A percentile compares a stretch with the other conserved stretches of the same genome.
phyloP scores from a whole-genome alignment of 1,140 invertebrate species.

The Argopecten irradians region DNA sequence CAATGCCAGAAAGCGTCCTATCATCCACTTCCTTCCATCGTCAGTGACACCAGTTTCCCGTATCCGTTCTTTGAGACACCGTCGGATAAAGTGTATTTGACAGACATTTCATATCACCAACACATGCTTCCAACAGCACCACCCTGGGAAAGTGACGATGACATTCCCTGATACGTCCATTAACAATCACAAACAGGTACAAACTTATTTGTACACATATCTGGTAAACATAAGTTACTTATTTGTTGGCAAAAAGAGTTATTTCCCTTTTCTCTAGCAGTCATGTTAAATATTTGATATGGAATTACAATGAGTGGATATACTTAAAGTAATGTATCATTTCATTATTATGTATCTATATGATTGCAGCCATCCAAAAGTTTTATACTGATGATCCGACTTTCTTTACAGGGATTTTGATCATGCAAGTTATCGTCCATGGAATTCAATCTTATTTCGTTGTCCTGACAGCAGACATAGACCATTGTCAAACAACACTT shows the following conservation, averaged over 20 bases:
- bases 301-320: too few relatives aligned
- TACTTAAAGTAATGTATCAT: too few relatives aligned
- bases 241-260: too few relatives aligned
- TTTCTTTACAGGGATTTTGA: not conserved
- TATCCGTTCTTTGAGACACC: slow-evolving; percentile 67
- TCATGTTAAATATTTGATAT: too few relatives aligned
- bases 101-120: slow-evolving; percentile 63
- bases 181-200: not conserved
- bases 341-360: too few relatives aligned
- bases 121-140: slow-evolving; percentile 72
- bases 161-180: slow-evolving; percentile 65
- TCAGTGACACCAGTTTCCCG: slow-evolving; percentile 60
- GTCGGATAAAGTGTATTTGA: slow-evolving; percentile 60
- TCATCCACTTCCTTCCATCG: slow-evolving; percentile 68
- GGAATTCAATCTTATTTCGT: not conserved
- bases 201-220: too few relatives aligned
- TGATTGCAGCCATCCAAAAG: too few relatives aligned
- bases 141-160: slow-evolving; percentile 72
- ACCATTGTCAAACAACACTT: not conserved
- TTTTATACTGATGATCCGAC: too few relatives aligned
- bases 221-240: too few relatives aligned
- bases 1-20: slow-evolving; percentile 64
- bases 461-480: not conserved
- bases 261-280: too few relatives aligned
- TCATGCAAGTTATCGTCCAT: not conserved